Evolutionary conservation across 1,140 invertebrate genomes (phyloP), one percentile per base, ranked within the genome.

Genomic region (Drosophila suzukii): DNA sequence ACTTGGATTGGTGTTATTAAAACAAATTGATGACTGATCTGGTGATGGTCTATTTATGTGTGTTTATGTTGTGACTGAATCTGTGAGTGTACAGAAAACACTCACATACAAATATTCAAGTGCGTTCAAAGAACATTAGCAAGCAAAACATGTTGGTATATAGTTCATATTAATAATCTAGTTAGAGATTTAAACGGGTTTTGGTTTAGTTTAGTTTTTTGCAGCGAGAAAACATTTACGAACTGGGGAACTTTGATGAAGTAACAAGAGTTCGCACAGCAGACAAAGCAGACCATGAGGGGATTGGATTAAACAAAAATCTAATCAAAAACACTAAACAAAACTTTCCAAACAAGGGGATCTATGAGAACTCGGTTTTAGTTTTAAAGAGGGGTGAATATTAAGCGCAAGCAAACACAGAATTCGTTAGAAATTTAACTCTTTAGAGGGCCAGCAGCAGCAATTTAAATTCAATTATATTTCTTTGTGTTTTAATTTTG

Each of bases 121-220:
- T 72, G 66, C 65, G 68, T 49, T 58, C 66, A 72, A 57, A 30
- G 44, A 71, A 71, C 51, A 71, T 51, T 72, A 72, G 44, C 68
- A 72, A 71, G 68, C 68, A 72, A 72, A 72, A 72, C 51, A 72
- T 71, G 53, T 71, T 17, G 41, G 36, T 71, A 71, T 71, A 71
- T n/a, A 58, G 27, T 71, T 70, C 36, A 38, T 36, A 39, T 47
- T 34, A 17, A 68, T 41, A 43, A 71, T 56, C 63, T 70, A 71
- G 43, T 47, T 57, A 17, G n/a, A 34, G 30, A 12, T 24, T 55
- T 32, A 55, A 15, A 43, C 13, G 10, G 54, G 24, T 32, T 57
- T 56, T 32, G 11, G 24, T 57, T 57, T 57, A 57, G 54, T 43
- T 43, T 30, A 38, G 10, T 24, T 44, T 54, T 44, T 36, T 24